Evolutionary conservation across 2,797 vertebrate species (phyloP), one percentile per base, ranked within the genome.

Genomic region (Florisuga fusca): DNA sequence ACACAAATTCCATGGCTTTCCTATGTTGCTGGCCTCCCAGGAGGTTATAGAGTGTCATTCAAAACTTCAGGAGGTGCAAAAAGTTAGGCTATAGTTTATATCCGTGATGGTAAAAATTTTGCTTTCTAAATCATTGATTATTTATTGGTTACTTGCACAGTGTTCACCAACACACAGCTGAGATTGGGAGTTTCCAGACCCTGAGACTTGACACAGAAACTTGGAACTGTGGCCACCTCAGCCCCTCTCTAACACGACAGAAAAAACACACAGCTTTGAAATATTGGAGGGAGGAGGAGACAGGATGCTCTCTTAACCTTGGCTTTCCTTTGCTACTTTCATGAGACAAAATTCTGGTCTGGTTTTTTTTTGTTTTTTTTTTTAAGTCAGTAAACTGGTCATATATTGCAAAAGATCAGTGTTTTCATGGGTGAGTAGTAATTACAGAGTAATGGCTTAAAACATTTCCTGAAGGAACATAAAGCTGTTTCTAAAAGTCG

Each of bases 391-490:
- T 89, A 95, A 95, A 96, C 93, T 87, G 96, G 96, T 97, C 97
- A 96, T 96, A 95, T 95, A 96, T 97, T 97, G 95, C 96, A 94
- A 96, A 95, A 97, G 95, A 95, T 97, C 97, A 90, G 94, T 97
- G 97, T 98, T 98, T 98, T 97, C 97, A 97, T 97, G 98, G 94
- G 96, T 97, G 97, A 98, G 94, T 97, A 96, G 98, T 98, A 98
- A 98, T 98, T 98, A 98, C 97, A 94, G 96, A 95, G 98, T 98
- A 98, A 97, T 98, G 98, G 97, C 98, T 98, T 98, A 97, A 98
- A 98, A 98, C 96, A 97, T 98, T 98, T 98, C 97, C 97, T 98
- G 97, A 97, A 98, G 98, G 98, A 98, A 98, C 92, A 96, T 94
- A 97, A 97, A 98, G 97, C 97, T 97, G 96, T 92, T 93, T 96